Base-by-base conservation (phyloP, 2,888 invertebrate species). In the Xestia xanthographa region DNA sequence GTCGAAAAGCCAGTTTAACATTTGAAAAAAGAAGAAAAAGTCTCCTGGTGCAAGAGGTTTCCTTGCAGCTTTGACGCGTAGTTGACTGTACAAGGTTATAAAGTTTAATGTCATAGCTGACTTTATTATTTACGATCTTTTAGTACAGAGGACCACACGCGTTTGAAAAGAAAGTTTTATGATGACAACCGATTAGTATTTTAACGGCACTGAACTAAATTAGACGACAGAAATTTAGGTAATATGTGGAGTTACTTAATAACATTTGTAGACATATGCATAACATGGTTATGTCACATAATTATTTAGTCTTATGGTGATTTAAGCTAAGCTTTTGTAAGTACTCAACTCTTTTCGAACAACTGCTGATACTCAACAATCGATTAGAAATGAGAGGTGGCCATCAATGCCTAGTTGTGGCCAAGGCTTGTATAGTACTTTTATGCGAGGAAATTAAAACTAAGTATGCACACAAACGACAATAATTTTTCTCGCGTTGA, bases 71-170 rank as follows among this genome's bases (percentile, higher is more conserved):
- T 53, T 29, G 14, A n/a, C 0, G 22, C 20, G 8, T 14, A 2
- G 20, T 4, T 77, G 62, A 77, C 26, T 62, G 62, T 77, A 77
- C 72, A 29, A 22, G 26, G 58, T 12, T 63, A 62, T 72, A 67
- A 77, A 82, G 22, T 80, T 75, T 70, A 83, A 66, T 80, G 76
- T 71, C 80, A 67, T 74, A 69, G 77, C 75, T 65, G 60, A 75
- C 45, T 82, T 63, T 50, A 66, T 83, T 63, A 82, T 78, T 82
- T 79, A 83, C 65, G 74, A 73, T 45, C 58, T 68, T 50, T 34
- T 70, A 38, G 50, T 48, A 66, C n/a, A 2, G 50, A 63, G 60
- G 83, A 83, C 83, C 83, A 83, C 83, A 83, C 83, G 29, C 76
- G 60, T 58, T 66, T 53, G 17, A 67, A 29, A 53, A 62, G 62